Evolutionary conservation across 2,888 invertebrate genomes (phyloP).

Genomic region (Harmothoe impar): DNA sequence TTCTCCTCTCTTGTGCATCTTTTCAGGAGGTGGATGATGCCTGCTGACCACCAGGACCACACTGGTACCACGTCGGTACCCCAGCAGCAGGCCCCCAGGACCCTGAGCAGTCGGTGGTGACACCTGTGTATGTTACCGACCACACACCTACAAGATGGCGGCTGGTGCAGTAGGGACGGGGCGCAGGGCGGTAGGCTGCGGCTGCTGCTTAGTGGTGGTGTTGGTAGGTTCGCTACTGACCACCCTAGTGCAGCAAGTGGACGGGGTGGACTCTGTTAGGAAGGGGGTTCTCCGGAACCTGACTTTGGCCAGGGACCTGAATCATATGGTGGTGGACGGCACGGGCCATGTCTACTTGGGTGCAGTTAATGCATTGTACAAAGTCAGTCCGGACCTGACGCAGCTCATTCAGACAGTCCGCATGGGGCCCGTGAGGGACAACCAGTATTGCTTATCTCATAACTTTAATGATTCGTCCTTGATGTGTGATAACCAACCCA

Average conservation of each 20-base stretch:
- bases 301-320: neutral
- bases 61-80: neutral
- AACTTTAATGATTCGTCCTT: neutral
- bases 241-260: neutral
- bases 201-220: neutral
- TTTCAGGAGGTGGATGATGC: slow-evolving; percentile 21
- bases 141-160: neutral
- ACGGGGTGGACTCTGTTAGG: neutral
- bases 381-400: neutral
- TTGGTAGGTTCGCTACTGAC: neutral
- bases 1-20: neutral
- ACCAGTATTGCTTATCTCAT: neutral
- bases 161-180: neutral
- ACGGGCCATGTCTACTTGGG: slow-evolving; percentile 61
- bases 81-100: neutral
- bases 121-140: slow-evolving; percentile 10
- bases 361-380: slow-evolving; percentile 54
- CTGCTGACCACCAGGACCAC: neutral
- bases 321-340: slow-evolving; percentile 61
- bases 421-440: slow-evolving; percentile 49
- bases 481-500: neutral
- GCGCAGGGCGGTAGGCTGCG: neutral
- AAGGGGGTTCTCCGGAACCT: neutral
- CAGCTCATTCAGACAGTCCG: neutral
- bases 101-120: neutral